Evolutionary conservation across 2,113 vertebrate species (phyloP).

Genomic region (Gymnogyps californianus): DNA sequence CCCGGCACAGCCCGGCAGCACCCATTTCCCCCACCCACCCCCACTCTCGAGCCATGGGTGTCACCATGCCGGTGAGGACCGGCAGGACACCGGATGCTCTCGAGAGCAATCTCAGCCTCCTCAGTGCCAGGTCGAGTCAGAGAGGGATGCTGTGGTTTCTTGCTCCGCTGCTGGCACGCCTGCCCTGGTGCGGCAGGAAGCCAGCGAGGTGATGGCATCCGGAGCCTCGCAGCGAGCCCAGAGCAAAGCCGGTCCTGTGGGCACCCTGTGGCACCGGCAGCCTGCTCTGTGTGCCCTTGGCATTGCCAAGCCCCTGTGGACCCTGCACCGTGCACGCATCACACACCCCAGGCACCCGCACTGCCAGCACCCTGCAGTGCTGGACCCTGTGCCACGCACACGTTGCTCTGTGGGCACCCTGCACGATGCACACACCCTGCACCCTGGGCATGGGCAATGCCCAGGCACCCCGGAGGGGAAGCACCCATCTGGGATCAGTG

Average conservation of each 20-base stretch:
- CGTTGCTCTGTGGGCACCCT: too few species aligned
- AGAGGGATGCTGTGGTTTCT: neutral
- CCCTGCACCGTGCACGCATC: neutral
- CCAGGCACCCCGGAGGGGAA: rapidly evolving
- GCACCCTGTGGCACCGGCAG: neutral
- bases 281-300: neutral
- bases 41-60: rapidly evolving
- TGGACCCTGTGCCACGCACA: too few species aligned
- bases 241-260: rapidly evolving
- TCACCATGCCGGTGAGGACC: rapidly evolving
- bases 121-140: neutral
- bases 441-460: rapidly evolving
- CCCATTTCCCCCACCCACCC: neutral
- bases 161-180: neutral
- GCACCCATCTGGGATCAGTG: neutral
- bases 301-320: neutral
- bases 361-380: neutral
- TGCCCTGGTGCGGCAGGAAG: neutral
- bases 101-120: neutral
- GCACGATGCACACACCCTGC: neutral
- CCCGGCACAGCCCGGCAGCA: neutral
- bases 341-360: neutral
- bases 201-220: neutral
- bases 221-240: rapidly evolving
- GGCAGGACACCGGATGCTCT: neutral